phyloP scores from a whole-genome alignment of 2,888 invertebrate species.

The Sarcophaga caerulescens region DNA sequence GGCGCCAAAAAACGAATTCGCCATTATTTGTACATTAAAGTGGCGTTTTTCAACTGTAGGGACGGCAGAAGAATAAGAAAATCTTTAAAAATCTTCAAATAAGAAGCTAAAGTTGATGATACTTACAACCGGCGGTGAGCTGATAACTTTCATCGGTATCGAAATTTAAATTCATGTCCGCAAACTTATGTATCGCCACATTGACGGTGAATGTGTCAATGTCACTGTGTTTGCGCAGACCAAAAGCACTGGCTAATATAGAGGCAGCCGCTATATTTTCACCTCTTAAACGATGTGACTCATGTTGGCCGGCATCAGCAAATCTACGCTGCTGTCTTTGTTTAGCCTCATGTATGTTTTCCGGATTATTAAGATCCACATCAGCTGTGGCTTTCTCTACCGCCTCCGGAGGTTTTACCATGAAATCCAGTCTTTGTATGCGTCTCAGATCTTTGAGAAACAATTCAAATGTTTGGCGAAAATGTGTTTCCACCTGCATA shows the following conservation, averaged over 20 bases:
- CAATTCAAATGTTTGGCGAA: slow-evolving; percentile 77
- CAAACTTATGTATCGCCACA: slow-evolving; percentile 83
- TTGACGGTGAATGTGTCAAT: slow-evolving; percentile 78
- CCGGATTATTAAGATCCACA: slow-evolving; percentile 17
- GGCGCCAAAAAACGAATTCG: slow-evolving; percentile 88
- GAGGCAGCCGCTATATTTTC: slow-evolving; percentile 64
- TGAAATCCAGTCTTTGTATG: slow-evolving; percentile 76
- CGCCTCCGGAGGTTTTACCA: slow-evolving; percentile 44
- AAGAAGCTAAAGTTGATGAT: background rate
- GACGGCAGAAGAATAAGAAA: background rate
- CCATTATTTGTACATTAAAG: slow-evolving; percentile 85
- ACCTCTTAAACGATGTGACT: slow-evolving; percentile 54
- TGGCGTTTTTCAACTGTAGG: slow-evolving; percentile 76
- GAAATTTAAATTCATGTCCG: slow-evolving; percentile 84
- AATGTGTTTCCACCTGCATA: slow-evolving; percentile 75
- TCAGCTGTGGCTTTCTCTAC: slow-evolving; percentile 8
- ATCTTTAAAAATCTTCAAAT: background rate
- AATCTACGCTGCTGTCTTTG: slow-evolving; percentile 63
- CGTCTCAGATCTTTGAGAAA: slow-evolving; percentile 78
- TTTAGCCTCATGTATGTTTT: slow-evolving; percentile 53
- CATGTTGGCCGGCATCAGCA: slow-evolving; percentile 60
- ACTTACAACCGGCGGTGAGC: slow-evolving; percentile 83
- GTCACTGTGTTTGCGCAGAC: slow-evolving; percentile 74
- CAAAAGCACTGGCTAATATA: slow-evolving; percentile 72
- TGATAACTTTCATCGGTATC: slow-evolving; percentile 89